A percentile compares a stretch with the other conserved stretches of the same genome.
Evolutionary conservation across 2,797 vertebrate species (phyloP).

Genomic region (Catostomus latipinnis): DNA sequence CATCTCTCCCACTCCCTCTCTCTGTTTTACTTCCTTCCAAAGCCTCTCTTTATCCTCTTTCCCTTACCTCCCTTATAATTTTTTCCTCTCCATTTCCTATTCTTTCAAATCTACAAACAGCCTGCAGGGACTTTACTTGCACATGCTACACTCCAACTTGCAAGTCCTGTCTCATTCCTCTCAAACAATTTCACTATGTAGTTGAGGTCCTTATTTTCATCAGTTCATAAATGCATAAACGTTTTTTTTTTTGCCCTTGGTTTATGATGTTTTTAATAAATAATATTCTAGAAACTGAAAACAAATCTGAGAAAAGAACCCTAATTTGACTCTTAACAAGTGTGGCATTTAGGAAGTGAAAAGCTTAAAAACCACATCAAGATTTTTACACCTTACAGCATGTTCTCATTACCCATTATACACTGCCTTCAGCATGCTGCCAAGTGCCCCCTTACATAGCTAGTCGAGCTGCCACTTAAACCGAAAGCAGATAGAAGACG

Average conservation of each 20-base stretch:
- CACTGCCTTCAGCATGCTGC: neutral
- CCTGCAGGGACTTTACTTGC: too few relatives aligned
- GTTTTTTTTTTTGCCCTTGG: neutral
- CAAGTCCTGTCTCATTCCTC: too few relatives aligned
- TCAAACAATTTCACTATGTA: too few relatives aligned
- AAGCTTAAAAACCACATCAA: neutral
- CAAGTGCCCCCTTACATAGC: slow-evolving; percentile 6
- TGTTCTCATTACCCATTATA: slow-evolving; percentile 31
- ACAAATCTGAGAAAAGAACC: neutral
- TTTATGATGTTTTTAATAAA: neutral
- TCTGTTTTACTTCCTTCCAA: neutral
- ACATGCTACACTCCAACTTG: too few relatives aligned
- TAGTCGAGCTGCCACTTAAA: slow-evolving; percentile 23
- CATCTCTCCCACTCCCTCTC: neutral
- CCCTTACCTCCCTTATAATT: too few relatives aligned
- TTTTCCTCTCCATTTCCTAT: too few relatives aligned
- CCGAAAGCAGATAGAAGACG: slow-evolving; percentile 24
- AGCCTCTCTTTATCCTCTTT: neutral
- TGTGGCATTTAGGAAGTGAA: neutral
- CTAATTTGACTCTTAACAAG: neutral
- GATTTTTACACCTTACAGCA: slow-evolving; percentile 13
- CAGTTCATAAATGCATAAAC: neutral
- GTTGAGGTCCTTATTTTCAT: neutral
- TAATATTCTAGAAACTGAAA: neutral
- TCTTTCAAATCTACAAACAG: too few relatives aligned